phyloP scores from a whole-genome alignment of 2,888 invertebrate genomes.

The Pycnomerus fuliginosus region DNA sequence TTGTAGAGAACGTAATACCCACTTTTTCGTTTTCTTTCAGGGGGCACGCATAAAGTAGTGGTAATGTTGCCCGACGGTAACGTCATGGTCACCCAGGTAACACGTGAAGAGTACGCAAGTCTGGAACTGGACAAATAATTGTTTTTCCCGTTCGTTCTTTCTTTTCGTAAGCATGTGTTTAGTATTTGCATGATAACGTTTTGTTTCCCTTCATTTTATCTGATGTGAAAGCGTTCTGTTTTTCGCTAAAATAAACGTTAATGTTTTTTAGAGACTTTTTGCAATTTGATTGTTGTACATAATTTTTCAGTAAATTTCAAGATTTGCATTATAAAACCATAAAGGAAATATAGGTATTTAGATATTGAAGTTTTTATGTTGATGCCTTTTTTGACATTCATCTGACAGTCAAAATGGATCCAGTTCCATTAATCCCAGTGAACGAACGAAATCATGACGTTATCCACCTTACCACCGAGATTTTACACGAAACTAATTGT shows the following conservation, averaged over 20 bases:
- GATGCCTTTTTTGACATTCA: conserved; percentile 3
- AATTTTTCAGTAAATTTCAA: too few relatives aligned
- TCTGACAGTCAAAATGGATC: conserved; percentile 35
- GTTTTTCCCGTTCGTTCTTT: too few relatives aligned
- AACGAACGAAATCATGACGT: conserved; percentile 39
- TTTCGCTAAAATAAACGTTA: too few relatives aligned
- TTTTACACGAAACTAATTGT: conserved; percentile 42
- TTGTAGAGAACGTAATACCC: too few relatives aligned
- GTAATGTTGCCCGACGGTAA: conserved; percentile 82
- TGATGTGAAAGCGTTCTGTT: too few relatives aligned
- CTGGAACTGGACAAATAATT: conserved; percentile 50
- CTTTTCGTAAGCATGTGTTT: too few relatives aligned
- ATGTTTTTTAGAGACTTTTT: too few relatives aligned
- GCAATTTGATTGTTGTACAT: too few relatives aligned
- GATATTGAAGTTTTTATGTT: too few relatives aligned
- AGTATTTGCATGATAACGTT: too few relatives aligned
- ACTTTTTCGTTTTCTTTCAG: conserved; percentile 52
- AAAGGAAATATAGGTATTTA: conserved; percentile 10
- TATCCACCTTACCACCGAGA: conserved; percentile 37
- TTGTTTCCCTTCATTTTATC: too few relatives aligned
- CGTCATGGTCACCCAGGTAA: conserved; percentile 83
- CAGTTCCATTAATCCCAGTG: conserved; percentile 39
- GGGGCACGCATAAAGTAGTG: conserved; percentile 80
- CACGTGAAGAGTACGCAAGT: conserved; percentile 81
- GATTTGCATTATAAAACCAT: too few relatives aligned